Base-by-base conservation (phyloP, 2,113 vertebrate genomes). In the Datnioides undecimradiatus region DNA sequence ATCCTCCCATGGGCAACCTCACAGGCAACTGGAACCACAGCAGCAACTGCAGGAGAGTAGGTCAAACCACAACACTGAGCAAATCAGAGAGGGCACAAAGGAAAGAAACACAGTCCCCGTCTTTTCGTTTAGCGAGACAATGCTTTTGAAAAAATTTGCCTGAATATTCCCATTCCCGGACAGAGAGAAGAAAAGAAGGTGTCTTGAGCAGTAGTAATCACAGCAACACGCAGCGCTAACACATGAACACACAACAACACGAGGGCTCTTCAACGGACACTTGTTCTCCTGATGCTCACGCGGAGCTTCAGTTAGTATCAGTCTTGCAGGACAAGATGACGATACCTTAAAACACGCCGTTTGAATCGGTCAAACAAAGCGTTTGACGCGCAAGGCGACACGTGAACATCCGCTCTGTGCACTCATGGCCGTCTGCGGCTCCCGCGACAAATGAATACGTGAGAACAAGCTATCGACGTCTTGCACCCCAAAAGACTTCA, bases 241-340 rank as follows among this genome's bases (percentile, higher is more conserved):
- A 80, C 83, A 84, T 74, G 72, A 82, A 90, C 88, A 90, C 89
- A 84, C 82, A 87, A n/a, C n/a, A n/a, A 91, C 80, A 91, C 66
- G 76, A 95, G 95, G 95, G 95, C 95, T 95, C 87, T 93, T 90
- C 77, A 84, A 86, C 55, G 80, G 86, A 94, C 87, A 88, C 69
- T 89, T 76, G 75, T 83, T 78, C 90, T 82, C 80, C 69, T 79
- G 60, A 83, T 49, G 87, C 78, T 91, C 85, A 71, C 82, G 27
- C n/a, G 48, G 79, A 83, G 88, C 87, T 83, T 85, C 76, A 80
- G 69, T 72, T 75, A 36, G 83, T 88, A 85, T 90, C 88, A 57
- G 82, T 94, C 93, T 92, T 92, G 90, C 92, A 72, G 90, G 94
- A 91, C 94, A 91, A 90, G 88, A 93, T 82, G 27, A 76, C 59